Conservation (phyloP, 35 echinoderm and acorn worm genomes). For the Heliocidaris tuberculata region DNA sequence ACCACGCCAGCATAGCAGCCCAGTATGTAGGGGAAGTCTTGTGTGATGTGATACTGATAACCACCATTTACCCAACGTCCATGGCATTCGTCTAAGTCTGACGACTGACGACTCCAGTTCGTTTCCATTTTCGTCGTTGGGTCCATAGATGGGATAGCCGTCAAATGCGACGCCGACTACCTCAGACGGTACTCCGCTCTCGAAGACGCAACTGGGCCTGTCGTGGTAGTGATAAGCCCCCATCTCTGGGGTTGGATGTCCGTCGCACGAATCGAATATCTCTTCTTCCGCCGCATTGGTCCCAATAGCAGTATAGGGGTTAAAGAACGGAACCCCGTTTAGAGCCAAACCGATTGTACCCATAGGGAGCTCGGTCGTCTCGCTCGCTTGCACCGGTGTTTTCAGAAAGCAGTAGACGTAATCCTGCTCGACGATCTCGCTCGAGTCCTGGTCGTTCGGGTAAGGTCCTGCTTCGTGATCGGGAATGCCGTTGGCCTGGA, state of each 20-base stretch:
- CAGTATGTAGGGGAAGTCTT: slow-evolving; percentile 83
- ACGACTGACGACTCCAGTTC: slow-evolving; percentile 49
- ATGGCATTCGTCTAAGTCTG: slow-evolving; percentile 68
- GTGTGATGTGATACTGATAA: slow-evolving; percentile 87
- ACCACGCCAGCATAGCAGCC: slow-evolving; percentile 73
- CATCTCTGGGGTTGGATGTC: slow-evolving; percentile 51
- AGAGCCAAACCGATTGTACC: slow-evolving; percentile 62
- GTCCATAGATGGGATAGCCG: slow-evolving; percentile 79
- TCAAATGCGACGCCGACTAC: slow-evolving; percentile 73
- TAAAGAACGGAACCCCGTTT: slow-evolving; percentile 58
- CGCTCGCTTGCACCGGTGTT: slow-evolving; percentile 28
- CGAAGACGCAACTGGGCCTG: slow-evolving; percentile 65
- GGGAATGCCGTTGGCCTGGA: slow-evolving; percentile 62
- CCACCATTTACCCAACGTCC: slow-evolving; percentile 38
- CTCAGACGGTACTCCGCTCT: slow-evolving; percentile 31
- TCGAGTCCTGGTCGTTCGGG: slow-evolving; percentile 37
- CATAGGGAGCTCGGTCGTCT: not conserved
- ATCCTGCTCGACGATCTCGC: slow-evolving; percentile 46
- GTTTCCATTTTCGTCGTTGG: slow-evolving; percentile 64
- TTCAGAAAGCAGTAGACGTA: slow-evolving; percentile 43
- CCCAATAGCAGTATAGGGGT: slow-evolving; percentile 55
- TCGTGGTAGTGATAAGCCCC: slow-evolving; percentile 85
- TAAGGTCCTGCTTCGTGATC: slow-evolving; percentile 61
- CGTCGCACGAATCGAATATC: slow-evolving; percentile 78
- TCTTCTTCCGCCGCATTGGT: slow-evolving; percentile 49